Evolutionary conservation across 2,888 invertebrate species (phyloP).

Genomic region (Ommatoiulus sabulosus): DNA sequence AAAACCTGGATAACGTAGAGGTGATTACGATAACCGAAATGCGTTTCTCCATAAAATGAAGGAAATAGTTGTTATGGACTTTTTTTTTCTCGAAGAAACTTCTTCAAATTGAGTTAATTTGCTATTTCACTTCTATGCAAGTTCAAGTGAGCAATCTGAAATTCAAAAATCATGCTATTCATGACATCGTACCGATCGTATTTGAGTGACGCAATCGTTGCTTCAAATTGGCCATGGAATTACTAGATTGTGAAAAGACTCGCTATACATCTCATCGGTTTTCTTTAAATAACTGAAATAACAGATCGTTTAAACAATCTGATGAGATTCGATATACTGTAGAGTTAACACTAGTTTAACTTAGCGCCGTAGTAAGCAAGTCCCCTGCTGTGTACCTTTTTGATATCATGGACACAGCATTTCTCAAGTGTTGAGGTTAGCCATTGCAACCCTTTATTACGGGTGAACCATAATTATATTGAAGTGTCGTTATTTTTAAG

Average conservation of each 20-base stretch:
- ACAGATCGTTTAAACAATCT: background rate
- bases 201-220: background rate
- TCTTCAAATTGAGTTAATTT: no score
- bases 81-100: no score
- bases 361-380: background rate
- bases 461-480: background rate
- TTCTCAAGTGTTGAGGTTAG: background rate
- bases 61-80: no score
- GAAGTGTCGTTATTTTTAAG: background rate
- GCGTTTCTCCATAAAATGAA: no score
- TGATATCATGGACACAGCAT: background rate
- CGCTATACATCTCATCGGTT: background rate
- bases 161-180: no score
- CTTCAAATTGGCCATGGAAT: background rate
- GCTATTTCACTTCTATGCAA: no score
- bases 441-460: background rate
- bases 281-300: background rate
- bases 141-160: no score
- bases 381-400: background rate
- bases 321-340: no score
- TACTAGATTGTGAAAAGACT: background rate
- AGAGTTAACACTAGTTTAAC: background rate
- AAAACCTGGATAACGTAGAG: no score
- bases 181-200: no score
- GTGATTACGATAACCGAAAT: no score